Percentiles rank a stretch among this genome's conserved stretches.
These are phyloP conservation scores for Prinia subflava DNA, from an alignment of 2,113 vertebrate species.

Conservation along the genomic window DNA sequence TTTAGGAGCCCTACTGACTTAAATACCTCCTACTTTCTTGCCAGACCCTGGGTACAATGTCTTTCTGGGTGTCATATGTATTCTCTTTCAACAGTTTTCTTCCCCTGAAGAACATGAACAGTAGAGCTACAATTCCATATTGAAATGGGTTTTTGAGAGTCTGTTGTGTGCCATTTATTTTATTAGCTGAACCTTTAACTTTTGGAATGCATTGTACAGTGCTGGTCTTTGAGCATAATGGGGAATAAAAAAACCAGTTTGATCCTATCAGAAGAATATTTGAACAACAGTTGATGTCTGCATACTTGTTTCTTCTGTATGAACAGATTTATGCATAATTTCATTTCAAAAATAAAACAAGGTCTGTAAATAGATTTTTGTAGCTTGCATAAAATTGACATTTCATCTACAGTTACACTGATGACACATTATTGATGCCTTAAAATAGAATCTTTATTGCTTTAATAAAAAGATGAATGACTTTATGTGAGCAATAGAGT, in stretches of 20 bases:
- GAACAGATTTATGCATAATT: not conserved
- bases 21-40: not conserved
- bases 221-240: not conserved
- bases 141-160: not conserved
- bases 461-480: not conserved
- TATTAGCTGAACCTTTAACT: not conserved
- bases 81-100: not conserved
- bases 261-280: not conserved
- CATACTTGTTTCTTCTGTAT: not conserved
- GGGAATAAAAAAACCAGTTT: not conserved
- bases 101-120: not conserved
- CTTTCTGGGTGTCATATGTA: not conserved
- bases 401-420: not conserved
- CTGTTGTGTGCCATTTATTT: not conserved
- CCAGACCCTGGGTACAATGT: not conserved
- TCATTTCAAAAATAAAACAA: not conserved
- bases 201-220: not conserved
- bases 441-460: not conserved
- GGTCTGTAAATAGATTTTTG: not conserved
- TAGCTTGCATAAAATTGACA: not conserved
- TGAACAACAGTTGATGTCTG: not conserved
- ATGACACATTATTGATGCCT: not conserved
- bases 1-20: not conserved
- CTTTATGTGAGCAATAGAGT: not conserved
- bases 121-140: not conserved